Conservation (phyloP, 2,113 vertebrate species). For the Rattus rattus region DNA sequence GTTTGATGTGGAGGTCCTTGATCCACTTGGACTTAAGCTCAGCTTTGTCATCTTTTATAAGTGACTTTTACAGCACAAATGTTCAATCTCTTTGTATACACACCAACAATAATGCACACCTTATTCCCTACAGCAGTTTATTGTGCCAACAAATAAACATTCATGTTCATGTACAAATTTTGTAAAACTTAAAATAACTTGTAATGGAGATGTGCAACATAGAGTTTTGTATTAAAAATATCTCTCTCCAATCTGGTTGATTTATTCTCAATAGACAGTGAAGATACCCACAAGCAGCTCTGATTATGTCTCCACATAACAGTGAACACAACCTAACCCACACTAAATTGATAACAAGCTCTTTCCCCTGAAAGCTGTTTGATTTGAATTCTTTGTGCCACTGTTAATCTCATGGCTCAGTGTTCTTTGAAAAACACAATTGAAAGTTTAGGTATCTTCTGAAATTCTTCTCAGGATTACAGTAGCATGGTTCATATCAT, state of each 20-base stretch:
- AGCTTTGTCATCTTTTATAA: neutral
- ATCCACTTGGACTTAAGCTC: too few relatives aligned
- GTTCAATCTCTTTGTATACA: neutral
- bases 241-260: neutral
- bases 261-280: slow-evolving; percentile 14
- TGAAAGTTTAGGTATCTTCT: neutral
- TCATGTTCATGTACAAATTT: neutral
- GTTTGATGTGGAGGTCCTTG: too few relatives aligned
- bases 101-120: neutral
- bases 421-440: neutral
- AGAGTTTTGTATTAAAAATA: slow-evolving; percentile 15
- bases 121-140: neutral
- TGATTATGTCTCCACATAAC: neutral
- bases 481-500: neutral
- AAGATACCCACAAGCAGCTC: neutral
- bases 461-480: neutral
- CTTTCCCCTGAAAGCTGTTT: neutral
- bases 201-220: neutral
- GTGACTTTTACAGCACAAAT: neutral
- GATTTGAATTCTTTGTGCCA: neutral
- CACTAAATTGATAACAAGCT: slow-evolving; percentile 5
- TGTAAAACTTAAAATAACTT: slow-evolving; percentile 12
- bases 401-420: neutral
- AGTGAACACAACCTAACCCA: neutral
- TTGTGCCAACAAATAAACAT: neutral